A percentile compares a stretch with the other conserved stretches of the same genome.
phyloP scores from a whole-genome alignment of 1,140 invertebrate species.

The Telenomus remus region DNA sequence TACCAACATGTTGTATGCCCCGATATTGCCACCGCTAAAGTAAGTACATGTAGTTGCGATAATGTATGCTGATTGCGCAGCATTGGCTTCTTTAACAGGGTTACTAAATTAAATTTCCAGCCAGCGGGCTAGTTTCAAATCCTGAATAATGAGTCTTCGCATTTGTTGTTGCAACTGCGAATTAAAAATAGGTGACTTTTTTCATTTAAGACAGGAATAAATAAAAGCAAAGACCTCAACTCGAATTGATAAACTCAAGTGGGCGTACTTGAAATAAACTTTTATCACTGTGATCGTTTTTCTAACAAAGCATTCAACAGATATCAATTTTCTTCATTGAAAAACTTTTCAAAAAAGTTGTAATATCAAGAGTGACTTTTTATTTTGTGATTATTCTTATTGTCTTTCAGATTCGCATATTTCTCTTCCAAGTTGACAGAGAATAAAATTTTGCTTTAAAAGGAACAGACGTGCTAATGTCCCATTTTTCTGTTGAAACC shows the following conservation, averaged over 20 bases:
- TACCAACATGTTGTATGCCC: constrained; percentile 97
- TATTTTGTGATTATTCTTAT: constrained; percentile 10
- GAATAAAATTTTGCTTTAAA: constrained; percentile 10
- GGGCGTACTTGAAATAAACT: neutral
- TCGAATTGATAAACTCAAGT: constrained; percentile 1
- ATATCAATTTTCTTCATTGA: constrained; percentile 28
- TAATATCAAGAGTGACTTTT: constrained; percentile 25
- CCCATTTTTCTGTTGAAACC: too few species aligned
- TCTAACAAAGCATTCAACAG: constrained; percentile 13
- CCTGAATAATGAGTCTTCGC: too few species aligned
- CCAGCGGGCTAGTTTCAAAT: too few species aligned
- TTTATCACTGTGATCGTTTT: constrained; percentile 5
- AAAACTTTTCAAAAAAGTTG: constrained; percentile 6
- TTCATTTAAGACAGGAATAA: neutral
- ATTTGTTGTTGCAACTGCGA: too few species aligned
- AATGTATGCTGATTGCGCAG: neutral
- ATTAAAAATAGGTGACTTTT: too few species aligned
- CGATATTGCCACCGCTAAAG: constrained; percentile 93
- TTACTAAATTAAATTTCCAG: too few species aligned
- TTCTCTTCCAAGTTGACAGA: constrained; percentile 6
- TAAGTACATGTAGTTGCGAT: constrained; percentile 68
- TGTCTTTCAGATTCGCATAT: constrained; percentile 21
- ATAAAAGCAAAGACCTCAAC: neutral
- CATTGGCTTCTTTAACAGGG: too few species aligned
- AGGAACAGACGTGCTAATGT: neutral